Evolutionary conservation across 2,113 vertebrate species (phyloP), one percentile per base, ranked within the genome.

Genomic region (Bubo scandiacus): DNA sequence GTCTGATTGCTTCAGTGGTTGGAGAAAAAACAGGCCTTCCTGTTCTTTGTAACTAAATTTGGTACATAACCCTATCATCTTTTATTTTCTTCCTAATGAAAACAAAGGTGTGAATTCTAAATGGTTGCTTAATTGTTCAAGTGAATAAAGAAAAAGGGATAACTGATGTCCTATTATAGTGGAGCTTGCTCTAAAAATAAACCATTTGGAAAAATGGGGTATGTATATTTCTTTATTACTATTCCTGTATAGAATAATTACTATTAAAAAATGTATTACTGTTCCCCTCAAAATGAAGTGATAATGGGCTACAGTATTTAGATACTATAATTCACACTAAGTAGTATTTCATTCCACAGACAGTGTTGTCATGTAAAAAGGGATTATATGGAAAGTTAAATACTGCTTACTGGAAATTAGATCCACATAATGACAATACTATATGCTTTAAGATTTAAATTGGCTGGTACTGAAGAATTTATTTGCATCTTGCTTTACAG

Each of bases 401-500:
- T 84, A 75, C 18, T 92, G 19, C 55, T 94, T 58, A 29, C 38
- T 71, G 62, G 62, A 75, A 96, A 84, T 75, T 5, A 23, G 10
- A 10, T 51, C 47, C 42, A 54, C 15, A 7, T n/a, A 36, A 36
- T 70, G 43, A 55, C 18, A 32, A 16, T 61, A 12, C 22, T 15
- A 0, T 73, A 27, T 40, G 15, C 86, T 88, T 90, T 58, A 55
- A 71, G 54, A 73, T 79, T 47, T 47, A 65, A 86, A 43, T 43
- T 59, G 21, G 7, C 45, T 73, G 30, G 29, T 65, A 45, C 34
- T 94, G 49, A 85, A 26, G 21, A 75, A 71, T 54, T 51, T 59
- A n/a, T 82, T 84, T 88, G 26, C 57, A 45, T 83, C 52, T 92
- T 90, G 3, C 40, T 70, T 94, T 94, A 91, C 81, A 99, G 99